phyloP scores from a whole-genome alignment of 2,888 invertebrate species.

The Dasysyrphus albostriatus region DNA sequence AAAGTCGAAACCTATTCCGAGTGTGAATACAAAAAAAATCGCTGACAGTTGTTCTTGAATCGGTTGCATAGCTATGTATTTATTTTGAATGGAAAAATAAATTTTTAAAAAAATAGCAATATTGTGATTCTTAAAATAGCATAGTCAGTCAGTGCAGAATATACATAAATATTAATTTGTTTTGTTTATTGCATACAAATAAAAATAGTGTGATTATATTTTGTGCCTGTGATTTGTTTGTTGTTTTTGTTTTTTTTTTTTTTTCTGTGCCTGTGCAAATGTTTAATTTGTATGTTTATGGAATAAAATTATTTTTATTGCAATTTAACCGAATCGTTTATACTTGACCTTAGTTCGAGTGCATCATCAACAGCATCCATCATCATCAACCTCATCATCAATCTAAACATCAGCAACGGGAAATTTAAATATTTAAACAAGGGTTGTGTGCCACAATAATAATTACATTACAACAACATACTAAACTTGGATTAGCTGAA shows the following conservation, averaged over 20 bases:
- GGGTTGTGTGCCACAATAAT: conserved; percentile 44
- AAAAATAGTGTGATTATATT: neutral
- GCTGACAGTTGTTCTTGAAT: conserved; percentile 17
- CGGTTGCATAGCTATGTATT: neutral
- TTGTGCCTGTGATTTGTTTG: conserved; percentile 19
- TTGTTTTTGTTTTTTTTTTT: neutral
- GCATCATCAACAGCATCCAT: conserved; percentile 23
- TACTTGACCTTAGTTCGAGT: conserved; percentile 40
- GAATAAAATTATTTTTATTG: conserved; percentile 23
- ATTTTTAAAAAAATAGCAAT: conserved; percentile 8
- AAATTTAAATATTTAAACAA: conserved; percentile 52
- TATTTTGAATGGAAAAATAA: neutral
- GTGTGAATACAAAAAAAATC: neutral
- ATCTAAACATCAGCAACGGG: neutral
- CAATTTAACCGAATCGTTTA: conserved; percentile 56
- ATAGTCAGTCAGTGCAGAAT: conserved; percentile 6
- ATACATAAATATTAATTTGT: neutral
- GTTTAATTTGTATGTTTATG: conserved; percentile 21
- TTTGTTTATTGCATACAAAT: neutral
- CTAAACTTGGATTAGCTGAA: conserved; percentile 54
- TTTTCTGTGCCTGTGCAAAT: neutral
- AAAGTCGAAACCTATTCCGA: neutral
- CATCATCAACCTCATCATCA: neutral
- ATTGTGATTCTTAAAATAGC: conserved; percentile 32
- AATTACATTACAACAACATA: conserved; percentile 3